These are phyloP conservation scores for Phasianus colchicus DNA, from an alignment of 2,113 vertebrate species.

Conservation along the genomic window DNA sequence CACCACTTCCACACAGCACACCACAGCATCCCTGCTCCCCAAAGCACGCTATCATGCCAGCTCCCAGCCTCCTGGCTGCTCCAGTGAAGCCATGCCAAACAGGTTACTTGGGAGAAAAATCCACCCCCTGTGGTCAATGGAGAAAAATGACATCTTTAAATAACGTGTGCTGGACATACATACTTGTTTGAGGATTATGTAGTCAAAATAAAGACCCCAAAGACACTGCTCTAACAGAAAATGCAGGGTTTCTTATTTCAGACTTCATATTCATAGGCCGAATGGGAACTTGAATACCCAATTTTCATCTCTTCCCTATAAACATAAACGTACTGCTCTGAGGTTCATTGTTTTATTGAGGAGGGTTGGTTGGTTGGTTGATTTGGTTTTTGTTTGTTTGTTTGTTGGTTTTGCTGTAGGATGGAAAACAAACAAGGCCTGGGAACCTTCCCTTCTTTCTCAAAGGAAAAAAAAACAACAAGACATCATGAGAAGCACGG, in stretches of 20 bases:
- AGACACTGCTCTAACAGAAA: not conserved
- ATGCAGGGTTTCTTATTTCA: not conserved
- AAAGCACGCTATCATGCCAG: not conserved
- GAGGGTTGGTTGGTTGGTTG: not conserved
- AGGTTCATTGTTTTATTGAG: not conserved
- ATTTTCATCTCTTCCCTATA: not conserved
- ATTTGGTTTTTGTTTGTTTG: not conserved
- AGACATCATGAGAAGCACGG: not conserved
- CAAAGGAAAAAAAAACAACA: not conserved
- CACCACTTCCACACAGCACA: not conserved
- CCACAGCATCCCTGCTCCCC: not conserved
- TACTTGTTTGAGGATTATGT: not conserved
- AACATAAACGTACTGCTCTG: not conserved
- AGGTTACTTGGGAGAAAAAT: not conserved
- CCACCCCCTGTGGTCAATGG: not conserved
- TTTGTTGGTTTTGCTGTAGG: not conserved
- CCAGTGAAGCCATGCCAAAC: not conserved
- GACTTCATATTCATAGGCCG: not conserved
- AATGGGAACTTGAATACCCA: not conserved
- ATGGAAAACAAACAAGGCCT: not conserved
- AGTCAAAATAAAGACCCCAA: not conserved
- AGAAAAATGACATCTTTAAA: not conserved
- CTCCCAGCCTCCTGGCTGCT: not conserved
- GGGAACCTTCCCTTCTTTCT: not conserved
- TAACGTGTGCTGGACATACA: not conserved